Evolutionary conservation across 2,113 vertebrate genomes (phyloP).

Genomic region (Perccottus glenii): DNA sequence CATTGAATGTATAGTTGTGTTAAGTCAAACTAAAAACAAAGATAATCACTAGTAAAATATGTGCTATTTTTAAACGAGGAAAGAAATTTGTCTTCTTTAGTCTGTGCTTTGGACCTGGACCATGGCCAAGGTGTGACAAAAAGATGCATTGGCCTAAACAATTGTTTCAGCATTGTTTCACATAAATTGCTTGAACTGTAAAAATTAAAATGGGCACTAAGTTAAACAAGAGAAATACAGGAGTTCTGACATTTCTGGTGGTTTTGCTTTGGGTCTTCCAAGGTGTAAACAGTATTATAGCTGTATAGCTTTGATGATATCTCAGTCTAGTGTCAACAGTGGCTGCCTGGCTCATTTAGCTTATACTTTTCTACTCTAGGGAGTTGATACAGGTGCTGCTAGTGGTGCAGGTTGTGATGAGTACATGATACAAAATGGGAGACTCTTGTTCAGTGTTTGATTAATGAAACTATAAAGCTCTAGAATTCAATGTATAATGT

Average conservation of each 20-base stretch:
- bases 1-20: too few relatives aligned
- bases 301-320: slow-evolving; percentile 32
- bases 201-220: too few relatives aligned
- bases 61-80: too few relatives aligned
- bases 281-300: slow-evolving; percentile 26
- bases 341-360: slow-evolving; percentile 29
- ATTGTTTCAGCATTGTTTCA: too few relatives aligned
- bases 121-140: too few relatives aligned
- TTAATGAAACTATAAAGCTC: not conserved
- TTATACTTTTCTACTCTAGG: slow-evolving; percentile 1
- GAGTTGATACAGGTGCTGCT: slow-evolving; percentile 17
- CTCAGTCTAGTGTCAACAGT: slow-evolving; percentile 31
- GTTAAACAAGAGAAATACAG: not conserved
- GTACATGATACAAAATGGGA: too few relatives aligned
- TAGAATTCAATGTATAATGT: not conserved
- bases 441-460: not conserved
- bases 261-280: slow-evolving; percentile 27
- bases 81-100: too few relatives aligned
- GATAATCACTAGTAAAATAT: too few relatives aligned
- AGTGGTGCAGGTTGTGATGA: not conserved
- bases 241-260: not conserved
- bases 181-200: too few relatives aligned
- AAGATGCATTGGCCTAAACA: too few relatives aligned
- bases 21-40: too few relatives aligned
- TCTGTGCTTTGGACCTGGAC: too few relatives aligned